Conservation (phyloP, 2,888 invertebrate species). For the Nymphalis c-album region DNA sequence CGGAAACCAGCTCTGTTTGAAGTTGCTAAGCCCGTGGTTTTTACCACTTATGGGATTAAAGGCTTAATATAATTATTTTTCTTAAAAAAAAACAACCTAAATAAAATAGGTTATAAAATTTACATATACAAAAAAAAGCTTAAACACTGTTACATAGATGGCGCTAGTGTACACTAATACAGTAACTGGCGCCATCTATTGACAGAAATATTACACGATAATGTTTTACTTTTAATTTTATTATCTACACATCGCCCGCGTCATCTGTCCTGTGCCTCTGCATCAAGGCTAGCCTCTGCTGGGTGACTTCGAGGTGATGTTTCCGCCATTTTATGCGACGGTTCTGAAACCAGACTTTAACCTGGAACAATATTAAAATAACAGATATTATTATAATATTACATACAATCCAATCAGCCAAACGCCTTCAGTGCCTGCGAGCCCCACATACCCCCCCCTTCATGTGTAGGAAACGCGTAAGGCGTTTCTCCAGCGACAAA, state of each 20-base stretch:
- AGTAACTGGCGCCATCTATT: not conserved
- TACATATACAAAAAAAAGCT: not conserved
- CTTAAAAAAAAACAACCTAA: too few relatives aligned
- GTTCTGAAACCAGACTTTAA: conserved; percentile 96
- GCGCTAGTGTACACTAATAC: not conserved
- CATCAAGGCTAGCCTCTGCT: conserved; percentile 87
- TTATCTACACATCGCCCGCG: conserved; percentile 56
- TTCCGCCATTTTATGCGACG: conserved; percentile 97
- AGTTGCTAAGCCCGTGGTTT: too few relatives aligned
- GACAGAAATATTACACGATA: conserved; percentile 1
- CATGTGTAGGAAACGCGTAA: too few relatives aligned
- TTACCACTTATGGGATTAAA: too few relatives aligned
- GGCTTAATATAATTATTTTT: too few relatives aligned
- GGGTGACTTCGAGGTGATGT: conserved; percentile 95
- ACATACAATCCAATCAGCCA: too few relatives aligned
- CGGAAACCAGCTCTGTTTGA: too few relatives aligned
- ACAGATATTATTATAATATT: too few relatives aligned
- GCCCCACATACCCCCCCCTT: too few relatives aligned
- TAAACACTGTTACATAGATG: not conserved
- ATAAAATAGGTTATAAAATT: not conserved
- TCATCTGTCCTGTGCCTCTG: conserved; percentile 71
- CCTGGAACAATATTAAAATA: conserved; percentile 69
- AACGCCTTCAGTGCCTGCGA: too few relatives aligned
- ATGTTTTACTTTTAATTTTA: conserved; percentile 3
- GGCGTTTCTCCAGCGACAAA: too few relatives aligned